Evolutionary conservation across 2,797 vertebrate genomes (phyloP).

Genomic region (Chaunax sp.): DNA sequence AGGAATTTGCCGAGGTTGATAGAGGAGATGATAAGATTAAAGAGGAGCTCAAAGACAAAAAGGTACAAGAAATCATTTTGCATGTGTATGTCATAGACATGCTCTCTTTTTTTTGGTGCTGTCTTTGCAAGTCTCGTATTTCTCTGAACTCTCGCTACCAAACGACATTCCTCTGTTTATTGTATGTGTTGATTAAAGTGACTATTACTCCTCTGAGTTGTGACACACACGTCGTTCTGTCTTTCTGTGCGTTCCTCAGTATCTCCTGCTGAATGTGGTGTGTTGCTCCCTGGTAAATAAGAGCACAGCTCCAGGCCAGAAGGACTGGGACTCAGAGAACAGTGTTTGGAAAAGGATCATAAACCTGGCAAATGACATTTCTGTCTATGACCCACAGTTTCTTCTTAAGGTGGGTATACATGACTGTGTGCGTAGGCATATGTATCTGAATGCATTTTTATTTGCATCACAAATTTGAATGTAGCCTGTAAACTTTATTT

Average conservation of each 20-base stretch:
- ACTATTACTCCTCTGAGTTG: not conserved
- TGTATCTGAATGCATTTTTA: not conserved
- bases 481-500: not conserved
- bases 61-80: conserved; percentile 60
- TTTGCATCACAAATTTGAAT: too few relatives aligned
- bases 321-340: conserved; percentile 61
- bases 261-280: conserved; percentile 83
- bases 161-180: not conserved
- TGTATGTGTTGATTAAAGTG: not conserved
- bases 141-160: not conserved
- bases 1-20: conserved; percentile 74
- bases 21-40: conserved; percentile 28
- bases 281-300: conserved; percentile 86
- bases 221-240: not conserved
- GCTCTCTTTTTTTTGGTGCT: not conserved
- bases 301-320: conserved; percentile 57
- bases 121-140: not conserved
- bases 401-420: conserved; percentile 87
- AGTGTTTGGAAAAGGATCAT: conserved; percentile 75
- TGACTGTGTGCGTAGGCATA: not conserved
- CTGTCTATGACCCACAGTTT: conserved; percentile 87
- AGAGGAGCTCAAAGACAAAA: conserved; percentile 73
- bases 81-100: not conserved
- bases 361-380: conserved; percentile 76
- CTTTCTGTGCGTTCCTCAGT: conserved; percentile 60